These are phyloP conservation scores for Tetramorium alpestre DNA, from an alignment of 1,140 invertebrate species.

Conservation along the genomic window DNA sequence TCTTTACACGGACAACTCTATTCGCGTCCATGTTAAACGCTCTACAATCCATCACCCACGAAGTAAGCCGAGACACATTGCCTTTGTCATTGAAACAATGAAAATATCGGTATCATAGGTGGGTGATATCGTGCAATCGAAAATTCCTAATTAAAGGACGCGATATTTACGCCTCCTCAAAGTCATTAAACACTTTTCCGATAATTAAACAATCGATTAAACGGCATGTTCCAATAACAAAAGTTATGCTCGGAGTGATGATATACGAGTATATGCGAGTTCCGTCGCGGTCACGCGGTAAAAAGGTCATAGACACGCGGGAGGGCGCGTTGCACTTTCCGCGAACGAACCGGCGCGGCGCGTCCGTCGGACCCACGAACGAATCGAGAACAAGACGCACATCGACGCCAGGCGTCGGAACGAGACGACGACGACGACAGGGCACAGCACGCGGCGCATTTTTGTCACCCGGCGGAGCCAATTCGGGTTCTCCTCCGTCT, in stretches of 20 bases:
- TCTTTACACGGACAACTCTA: conserved; percentile 36
- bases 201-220: conserved; percentile 39
- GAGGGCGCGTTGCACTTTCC: conserved; percentile 64
- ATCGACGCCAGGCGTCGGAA: conserved; percentile 34
- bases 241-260: background rate
- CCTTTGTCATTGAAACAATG: conserved; percentile 4
- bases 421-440: conserved; percentile 28
- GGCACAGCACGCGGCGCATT: conserved; percentile 36
- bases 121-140: background rate
- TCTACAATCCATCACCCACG: background rate
- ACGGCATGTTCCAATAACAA: background rate
- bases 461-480: conserved; percentile 50
- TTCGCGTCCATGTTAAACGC: background rate
- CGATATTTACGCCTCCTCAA: background rate
- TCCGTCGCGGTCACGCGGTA: background rate
- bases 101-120: background rate
- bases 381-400: conserved; percentile 35
- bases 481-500: conserved; percentile 14
- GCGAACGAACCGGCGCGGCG: background rate
- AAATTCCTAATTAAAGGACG: background rate
- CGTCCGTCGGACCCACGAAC: background rate
- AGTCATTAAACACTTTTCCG: background rate
- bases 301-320: conserved; percentile 43
- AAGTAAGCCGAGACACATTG: background rate
- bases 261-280: background rate